Conservation (phyloP, 2,888 invertebrate genomes). For the Nomada flava region DNA sequence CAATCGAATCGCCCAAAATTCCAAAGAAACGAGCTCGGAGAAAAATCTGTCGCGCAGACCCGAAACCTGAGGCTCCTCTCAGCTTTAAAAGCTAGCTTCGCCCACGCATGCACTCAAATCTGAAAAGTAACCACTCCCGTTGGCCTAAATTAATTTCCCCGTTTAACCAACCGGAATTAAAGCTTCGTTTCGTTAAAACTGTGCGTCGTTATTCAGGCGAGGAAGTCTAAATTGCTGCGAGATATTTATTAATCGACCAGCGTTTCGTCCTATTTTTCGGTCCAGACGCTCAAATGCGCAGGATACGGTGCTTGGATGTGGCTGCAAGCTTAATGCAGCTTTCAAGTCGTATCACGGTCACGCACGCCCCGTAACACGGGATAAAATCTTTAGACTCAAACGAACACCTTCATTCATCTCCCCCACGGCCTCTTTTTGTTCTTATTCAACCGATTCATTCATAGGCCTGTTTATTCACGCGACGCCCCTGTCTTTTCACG, state of each 20-base stretch:
- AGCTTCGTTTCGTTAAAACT: background rate
- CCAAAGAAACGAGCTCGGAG: background rate
- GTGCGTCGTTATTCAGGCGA: background rate
- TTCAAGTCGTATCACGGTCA: slow-evolving; percentile 60
- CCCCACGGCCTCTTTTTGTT: slow-evolving; percentile 9
- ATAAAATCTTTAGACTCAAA: slow-evolving; percentile 57
- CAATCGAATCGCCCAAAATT: background rate
- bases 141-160: slow-evolving; percentile 12
- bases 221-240: background rate
- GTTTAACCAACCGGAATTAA: background rate
- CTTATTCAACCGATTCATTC: slow-evolving; percentile 48
- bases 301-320: background rate
- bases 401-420: slow-evolving; percentile 60
- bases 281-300: background rate
- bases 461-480: slow-evolving; percentile 45
- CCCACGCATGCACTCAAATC: slow-evolving; percentile 1
- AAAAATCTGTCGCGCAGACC: background rate
- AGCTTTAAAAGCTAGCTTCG: slow-evolving; percentile 16
- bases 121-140: background rate
- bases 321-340: slow-evolving; percentile 36
- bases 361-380: slow-evolving; percentile 56
- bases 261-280: background rate
- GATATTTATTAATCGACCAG: background rate
- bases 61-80: background rate
- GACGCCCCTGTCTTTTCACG: slow-evolving; percentile 28